These are phyloP conservation scores for Lycia hirtaria DNA, from an alignment of 2,888 invertebrate genomes.

Conservation along the genomic window DNA sequence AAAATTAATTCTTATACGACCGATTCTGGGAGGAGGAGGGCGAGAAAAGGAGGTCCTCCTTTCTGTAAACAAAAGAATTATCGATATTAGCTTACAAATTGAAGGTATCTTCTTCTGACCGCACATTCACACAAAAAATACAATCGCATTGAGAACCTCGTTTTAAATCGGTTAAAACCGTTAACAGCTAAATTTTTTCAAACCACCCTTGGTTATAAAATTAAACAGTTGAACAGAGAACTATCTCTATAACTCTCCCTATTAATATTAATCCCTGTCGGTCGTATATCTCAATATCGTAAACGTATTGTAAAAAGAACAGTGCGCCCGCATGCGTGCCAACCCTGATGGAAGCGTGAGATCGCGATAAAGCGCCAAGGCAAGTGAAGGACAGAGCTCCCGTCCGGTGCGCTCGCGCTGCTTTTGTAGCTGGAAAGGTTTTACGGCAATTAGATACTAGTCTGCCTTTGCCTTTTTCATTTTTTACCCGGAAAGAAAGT, in stretches of 20 bases:
- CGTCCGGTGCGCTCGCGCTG: conserved; percentile 46
- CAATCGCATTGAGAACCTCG: too few relatives aligned
- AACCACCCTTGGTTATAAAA: too few relatives aligned
- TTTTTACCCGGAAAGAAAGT: too few relatives aligned
- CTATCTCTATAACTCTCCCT: conserved; percentile 11
- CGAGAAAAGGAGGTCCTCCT: too few relatives aligned
- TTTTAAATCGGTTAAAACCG: neutral
- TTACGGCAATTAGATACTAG: too few relatives aligned
- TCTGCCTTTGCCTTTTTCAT: too few relatives aligned
- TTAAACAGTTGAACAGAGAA: neutral
- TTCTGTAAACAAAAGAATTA: too few relatives aligned
- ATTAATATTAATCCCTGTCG: conserved; percentile 34
- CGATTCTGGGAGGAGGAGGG: too few relatives aligned
- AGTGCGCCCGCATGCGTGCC: conserved; percentile 62
- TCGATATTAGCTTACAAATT: too few relatives aligned
- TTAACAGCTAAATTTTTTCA: neutral
- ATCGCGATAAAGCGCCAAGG: conserved; percentile 68
- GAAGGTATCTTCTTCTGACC: too few relatives aligned
- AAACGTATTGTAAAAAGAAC: conserved; percentile 47
- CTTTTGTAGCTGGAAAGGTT: neutral
- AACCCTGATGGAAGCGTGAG: conserved; percentile 61
- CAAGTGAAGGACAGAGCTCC: conserved; percentile 80
- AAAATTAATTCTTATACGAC: too few relatives aligned
- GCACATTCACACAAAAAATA: neutral
- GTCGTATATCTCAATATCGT: conserved; percentile 44